Evolutionary conservation across 35 echinoderm and acorn worm species (phyloP).

Genomic region (Anneissia japonica): DNA sequence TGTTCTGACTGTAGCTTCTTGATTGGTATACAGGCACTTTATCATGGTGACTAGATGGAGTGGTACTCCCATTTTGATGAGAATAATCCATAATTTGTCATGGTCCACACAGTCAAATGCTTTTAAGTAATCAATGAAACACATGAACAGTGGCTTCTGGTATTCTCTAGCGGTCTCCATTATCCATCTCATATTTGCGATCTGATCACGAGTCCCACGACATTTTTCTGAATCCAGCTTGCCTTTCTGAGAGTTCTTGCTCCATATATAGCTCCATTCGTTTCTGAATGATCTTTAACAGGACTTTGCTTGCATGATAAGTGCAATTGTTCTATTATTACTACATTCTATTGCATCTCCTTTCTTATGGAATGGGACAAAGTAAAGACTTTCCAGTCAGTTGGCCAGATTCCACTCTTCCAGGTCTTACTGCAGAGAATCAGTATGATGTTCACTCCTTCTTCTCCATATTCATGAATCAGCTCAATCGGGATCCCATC

Average conservation of each 20-base stretch:
- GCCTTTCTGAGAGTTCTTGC: neutral
- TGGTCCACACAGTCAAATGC: neutral
- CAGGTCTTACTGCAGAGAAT: too few relatives aligned
- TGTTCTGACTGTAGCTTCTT: neutral
- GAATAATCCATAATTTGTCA: neutral
- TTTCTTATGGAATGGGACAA: too few relatives aligned
- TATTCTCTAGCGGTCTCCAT: neutral
- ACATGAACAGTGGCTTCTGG: neutral
- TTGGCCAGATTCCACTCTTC: too few relatives aligned
- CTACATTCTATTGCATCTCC: too few relatives aligned
- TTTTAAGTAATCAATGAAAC: neutral
- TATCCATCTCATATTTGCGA: neutral
- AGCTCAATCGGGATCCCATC: too few relatives aligned
- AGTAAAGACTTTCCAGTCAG: too few relatives aligned
- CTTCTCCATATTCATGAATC: too few relatives aligned
- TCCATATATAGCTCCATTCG: too few relatives aligned
- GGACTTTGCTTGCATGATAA: too few relatives aligned
- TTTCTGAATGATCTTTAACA: too few relatives aligned
- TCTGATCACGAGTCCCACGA: neutral
- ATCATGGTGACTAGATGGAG: neutral
- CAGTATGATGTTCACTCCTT: too few relatives aligned
- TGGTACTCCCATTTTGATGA: neutral
- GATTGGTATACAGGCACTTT: neutral
- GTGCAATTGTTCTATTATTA: too few relatives aligned
- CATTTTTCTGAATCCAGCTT: neutral